Base-by-base conservation (phyloP, 2,797 vertebrate genomes). In the Anniella stebbinsi region DNA sequence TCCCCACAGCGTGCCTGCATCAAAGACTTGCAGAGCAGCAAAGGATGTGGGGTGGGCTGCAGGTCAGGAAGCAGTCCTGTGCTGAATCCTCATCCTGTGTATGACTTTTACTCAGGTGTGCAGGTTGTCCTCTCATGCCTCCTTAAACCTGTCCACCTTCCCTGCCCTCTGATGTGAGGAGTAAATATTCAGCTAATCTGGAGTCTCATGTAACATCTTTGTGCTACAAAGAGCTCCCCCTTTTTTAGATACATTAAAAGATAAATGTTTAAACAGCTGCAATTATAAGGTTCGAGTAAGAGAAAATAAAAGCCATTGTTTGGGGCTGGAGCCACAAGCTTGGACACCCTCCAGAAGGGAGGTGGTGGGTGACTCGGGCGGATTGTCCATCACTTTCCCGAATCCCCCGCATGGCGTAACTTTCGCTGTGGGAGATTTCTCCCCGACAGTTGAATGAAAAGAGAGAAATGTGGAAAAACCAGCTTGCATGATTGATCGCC, bases 381-480 rank as follows among this genome's bases (percentile, higher is more conserved):
- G 67, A 94, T 95, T 96, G 96, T 95, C 94, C 95, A 95, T 93
- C 89, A 72, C 96, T 97, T 95, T 95, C 89, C 87, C 95, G 92
- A 96, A 95, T 96, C 94, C 90, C 91, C 96, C 90, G 92, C 93
- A 86, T 95, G 95, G 93, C 12, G 93, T 94, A 96, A 97, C 95
- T 93, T 95, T 97, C 97, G 97, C 95, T 54, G 96, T 93, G 96
- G 97, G 97, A 97, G 97, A 97, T 95, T 96, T 95, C 93, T 91
- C 94, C 92, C 95, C 95, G 95, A 94, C 95, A 89, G 78, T 80
- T 80, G 89, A 94, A 97, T 95, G 97, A 96, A 97, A 97, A 95
- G 92, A 94, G 96, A 97, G 95, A 96, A 97, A 98, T 98, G 97
- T 93, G 95, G 96, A 95, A 95, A 95, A 97, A 98, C 97, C 96